Evolutionary conservation across 1,140 invertebrate genomes (phyloP).

Genomic region (Venustaconcha ellipsiformis): DNA sequence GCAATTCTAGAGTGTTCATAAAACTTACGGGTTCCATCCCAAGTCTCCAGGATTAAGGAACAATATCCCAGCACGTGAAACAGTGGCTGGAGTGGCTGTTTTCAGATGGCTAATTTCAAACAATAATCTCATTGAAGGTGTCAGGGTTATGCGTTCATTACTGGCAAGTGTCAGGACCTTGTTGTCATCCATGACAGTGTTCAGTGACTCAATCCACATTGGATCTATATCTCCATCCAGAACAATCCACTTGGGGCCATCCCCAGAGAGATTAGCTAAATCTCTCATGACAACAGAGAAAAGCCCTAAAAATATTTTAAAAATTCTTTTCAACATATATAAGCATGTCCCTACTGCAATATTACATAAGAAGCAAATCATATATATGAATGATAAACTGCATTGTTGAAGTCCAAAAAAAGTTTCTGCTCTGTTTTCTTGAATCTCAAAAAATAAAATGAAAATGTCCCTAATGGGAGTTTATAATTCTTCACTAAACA

Average conservation of each 20-base stretch:
- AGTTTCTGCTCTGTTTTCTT: too few relatives aligned
- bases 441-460: too few relatives aligned
- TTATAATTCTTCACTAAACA: too few relatives aligned
- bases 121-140: conserved; percentile 88
- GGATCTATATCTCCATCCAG: conserved; percentile 96
- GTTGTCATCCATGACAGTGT: conserved; percentile 75
- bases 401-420: too few relatives aligned
- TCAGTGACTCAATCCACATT: conserved; percentile 97
- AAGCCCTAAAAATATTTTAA: conserved; percentile 72
- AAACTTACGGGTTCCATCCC: conserved; percentile 92
- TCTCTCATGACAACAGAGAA: conserved; percentile 95
- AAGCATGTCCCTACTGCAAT: too few relatives aligned
- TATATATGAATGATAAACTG: too few relatives aligned
- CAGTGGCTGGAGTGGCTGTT: conserved; percentile 94
- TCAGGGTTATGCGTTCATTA: conserved; percentile 93
- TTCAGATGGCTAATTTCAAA: conserved; percentile 94
- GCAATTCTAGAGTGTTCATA: not conserved
- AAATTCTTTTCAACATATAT: too few relatives aligned
- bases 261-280: conserved; percentile 85
- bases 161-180: conserved; percentile 87
- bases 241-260: conserved; percentile 94
- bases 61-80: conserved; percentile 84
- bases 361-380: too few relatives aligned
- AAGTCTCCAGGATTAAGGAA: conserved; percentile 84
- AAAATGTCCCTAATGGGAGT: too few relatives aligned